Evolutionary conservation across 2,888 invertebrate genomes (phyloP).

Genomic region (Rambutsinella grinnellia): DNA sequence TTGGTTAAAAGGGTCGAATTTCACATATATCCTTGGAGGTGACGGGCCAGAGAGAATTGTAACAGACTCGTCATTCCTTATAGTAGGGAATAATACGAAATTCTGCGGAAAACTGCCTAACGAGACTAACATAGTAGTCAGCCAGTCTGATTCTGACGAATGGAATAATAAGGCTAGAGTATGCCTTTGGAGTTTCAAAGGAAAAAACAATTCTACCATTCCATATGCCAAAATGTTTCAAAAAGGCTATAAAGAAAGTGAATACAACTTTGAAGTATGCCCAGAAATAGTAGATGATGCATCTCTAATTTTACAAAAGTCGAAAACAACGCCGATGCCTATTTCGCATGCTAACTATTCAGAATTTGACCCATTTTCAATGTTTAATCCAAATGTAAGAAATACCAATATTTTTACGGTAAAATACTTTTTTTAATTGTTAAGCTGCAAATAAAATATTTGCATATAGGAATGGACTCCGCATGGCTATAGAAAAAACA

Average conservation of each 20-base stretch:
- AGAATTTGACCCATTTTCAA: constrained; percentile 25
- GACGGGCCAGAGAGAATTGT: constrained; percentile 25
- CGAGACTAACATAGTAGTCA: constrained; percentile 4
- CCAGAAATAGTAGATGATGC: constrained; percentile 6
- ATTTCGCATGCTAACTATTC: constrained; percentile 10
- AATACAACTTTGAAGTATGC: constrained; percentile 19
- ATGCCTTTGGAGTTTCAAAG: neutral
- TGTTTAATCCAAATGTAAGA: constrained; percentile 21
- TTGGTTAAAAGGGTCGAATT: constrained; percentile 22
- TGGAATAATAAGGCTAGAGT: neutral
- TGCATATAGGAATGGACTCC: constrained; percentile 25
- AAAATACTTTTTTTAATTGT: too few relatives aligned
- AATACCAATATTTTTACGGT: too few relatives aligned
- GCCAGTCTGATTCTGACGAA: too few relatives aligned
- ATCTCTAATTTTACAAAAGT: constrained; percentile 13
- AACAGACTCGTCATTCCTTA: constrained; percentile 7
- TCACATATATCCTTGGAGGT: neutral
- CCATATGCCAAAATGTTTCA: constrained; percentile 23
- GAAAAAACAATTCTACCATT: too few relatives aligned
- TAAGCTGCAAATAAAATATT: too few relatives aligned
- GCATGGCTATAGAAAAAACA: constrained; percentile 13
- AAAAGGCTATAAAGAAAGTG: constrained; percentile 5
- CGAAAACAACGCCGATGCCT: constrained; percentile 9
- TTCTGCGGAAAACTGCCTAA: constrained; percentile 3
- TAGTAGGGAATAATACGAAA: neutral